Conservation (phyloP, 2,113 vertebrate genomes). For the Steatornis caripensis region DNA sequence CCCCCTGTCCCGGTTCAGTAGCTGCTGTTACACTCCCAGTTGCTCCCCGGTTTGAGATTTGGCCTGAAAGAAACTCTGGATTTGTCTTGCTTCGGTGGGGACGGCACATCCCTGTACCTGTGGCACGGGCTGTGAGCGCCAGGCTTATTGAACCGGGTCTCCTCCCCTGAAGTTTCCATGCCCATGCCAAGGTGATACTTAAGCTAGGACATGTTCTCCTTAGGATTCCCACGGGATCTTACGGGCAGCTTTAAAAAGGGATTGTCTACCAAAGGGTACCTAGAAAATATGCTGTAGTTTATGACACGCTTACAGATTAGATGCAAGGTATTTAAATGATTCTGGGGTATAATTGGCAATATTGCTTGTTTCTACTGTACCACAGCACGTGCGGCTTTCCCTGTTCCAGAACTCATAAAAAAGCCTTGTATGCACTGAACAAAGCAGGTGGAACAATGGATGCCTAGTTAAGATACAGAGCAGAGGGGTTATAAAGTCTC, state of each 20-base stretch:
- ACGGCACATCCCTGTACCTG: neutral
- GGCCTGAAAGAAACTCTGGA: neutral
- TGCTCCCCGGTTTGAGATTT: neutral
- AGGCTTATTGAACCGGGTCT: neutral
- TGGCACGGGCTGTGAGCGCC: neutral
- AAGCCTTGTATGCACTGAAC: neutral
- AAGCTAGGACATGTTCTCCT: neutral
- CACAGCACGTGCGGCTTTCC: neutral
- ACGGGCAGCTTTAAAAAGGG: neutral
- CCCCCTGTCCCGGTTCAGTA: neutral
- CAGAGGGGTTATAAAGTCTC: neutral
- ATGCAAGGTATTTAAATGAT: neutral
- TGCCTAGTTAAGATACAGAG: neutral
- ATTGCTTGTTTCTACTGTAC: neutral
- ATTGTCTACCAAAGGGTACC: neutral
- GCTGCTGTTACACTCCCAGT: neutral
- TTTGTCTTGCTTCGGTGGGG: neutral
- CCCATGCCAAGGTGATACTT: neutral
- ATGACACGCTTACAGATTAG: neutral
- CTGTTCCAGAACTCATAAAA: neutral
- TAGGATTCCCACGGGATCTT: neutral
- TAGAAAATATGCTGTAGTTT: neutral
- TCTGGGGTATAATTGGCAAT: neutral
- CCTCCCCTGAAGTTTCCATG: neutral
- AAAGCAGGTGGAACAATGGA: neutral